Conservation (phyloP, 2,797 vertebrate genomes). For the Schizothorax lantsangensis region DNA sequence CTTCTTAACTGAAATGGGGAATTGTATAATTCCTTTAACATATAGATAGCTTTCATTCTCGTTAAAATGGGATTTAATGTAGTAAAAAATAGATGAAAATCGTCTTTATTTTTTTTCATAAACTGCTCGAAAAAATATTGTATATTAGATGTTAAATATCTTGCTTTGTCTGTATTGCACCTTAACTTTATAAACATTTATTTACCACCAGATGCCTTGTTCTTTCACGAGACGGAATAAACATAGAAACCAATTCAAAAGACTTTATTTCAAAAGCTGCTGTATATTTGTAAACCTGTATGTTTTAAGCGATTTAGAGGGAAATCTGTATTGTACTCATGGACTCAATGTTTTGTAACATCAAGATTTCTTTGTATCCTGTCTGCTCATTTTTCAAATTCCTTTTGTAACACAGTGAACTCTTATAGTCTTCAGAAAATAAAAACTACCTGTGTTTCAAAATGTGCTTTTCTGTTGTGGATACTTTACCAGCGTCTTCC, state of each 20-base stretch:
- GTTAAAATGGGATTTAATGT: conserved; percentile 49
- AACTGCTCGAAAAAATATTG: conserved; percentile 44
- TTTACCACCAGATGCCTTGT: conserved; percentile 84
- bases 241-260: conserved; percentile 59
- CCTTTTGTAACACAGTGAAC: conserved; percentile 81
- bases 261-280: conserved; percentile 75
- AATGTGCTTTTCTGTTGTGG: neutral
- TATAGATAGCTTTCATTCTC: conserved; percentile 13
- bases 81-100: conserved; percentile 56
- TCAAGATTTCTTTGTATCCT: conserved; percentile 61
- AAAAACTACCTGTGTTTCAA: conserved; percentile 68
- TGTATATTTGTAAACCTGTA: conserved; percentile 79
- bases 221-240: conserved; percentile 71
- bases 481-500: neutral
- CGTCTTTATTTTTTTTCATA: conserved; percentile 43
- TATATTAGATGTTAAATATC: conserved; percentile 76
- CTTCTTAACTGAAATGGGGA: neutral
- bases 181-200: conserved; percentile 79
- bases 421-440: conserved; percentile 76
- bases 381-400: conserved; percentile 70
- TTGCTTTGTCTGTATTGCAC: conserved; percentile 74
- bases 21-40: conserved; percentile 10
- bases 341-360: conserved; percentile 65
- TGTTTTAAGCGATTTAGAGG: conserved; percentile 75
- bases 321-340: conserved; percentile 61